Conservation (phyloP, 2,113 vertebrate species). For the Calypte anna region DNA sequence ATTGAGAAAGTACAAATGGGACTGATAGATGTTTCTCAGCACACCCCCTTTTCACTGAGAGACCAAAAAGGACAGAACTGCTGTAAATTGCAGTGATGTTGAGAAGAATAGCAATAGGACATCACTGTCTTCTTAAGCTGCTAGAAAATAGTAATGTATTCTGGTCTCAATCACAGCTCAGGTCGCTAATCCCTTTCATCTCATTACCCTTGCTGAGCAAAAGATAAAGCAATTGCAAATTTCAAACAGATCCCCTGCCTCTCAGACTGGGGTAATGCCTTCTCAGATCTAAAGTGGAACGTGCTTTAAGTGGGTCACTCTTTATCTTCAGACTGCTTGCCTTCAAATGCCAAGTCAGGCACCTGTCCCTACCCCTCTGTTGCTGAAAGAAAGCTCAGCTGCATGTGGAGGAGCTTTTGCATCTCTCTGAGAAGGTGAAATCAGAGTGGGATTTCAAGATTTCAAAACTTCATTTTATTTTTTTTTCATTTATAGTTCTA, state of each 20-base stretch:
- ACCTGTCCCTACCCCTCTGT: not conserved
- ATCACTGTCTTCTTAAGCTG: not conserved
- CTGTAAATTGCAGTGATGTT: not conserved
- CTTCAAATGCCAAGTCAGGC: not conserved
- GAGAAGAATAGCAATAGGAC: not conserved
- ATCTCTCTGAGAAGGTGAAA: not conserved
- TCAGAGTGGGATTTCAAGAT: not conserved
- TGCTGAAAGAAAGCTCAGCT: not conserved
- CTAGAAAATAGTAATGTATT: not conserved
- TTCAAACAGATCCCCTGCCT: not conserved
- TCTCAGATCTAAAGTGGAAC: not conserved
- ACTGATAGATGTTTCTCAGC: not conserved
- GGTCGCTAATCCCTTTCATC: conserved; percentile 4
- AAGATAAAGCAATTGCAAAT: conserved; percentile 1
- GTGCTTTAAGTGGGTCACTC: not conserved
- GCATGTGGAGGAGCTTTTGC: not conserved
- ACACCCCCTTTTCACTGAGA: not conserved
- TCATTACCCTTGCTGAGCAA: not conserved
- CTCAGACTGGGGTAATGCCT: not conserved
- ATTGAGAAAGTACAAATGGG: not conserved
- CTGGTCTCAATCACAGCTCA: not conserved
- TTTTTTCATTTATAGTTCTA: not conserved
- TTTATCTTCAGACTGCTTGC: not conserved
- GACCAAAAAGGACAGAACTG: not conserved
- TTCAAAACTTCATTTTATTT: not conserved